phyloP scores from a whole-genome alignment of 2,888 invertebrate species.

The Xanthia togata region DNA sequence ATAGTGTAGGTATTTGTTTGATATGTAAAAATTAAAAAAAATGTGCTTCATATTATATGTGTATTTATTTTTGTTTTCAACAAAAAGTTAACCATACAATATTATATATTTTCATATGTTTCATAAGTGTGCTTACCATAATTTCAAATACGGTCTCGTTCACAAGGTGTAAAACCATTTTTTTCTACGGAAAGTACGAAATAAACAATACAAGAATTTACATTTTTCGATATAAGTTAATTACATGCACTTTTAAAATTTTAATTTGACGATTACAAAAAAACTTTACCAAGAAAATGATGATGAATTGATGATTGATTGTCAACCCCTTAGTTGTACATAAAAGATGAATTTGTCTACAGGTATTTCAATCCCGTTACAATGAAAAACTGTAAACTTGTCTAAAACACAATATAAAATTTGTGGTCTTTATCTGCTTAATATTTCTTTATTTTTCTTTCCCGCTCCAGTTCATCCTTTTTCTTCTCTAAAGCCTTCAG shows the following conservation, averaged over 20 bases:
- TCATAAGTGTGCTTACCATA: slow-evolving; percentile 22
- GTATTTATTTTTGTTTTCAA: slow-evolving; percentile 10
- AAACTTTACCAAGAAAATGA: slow-evolving; percentile 23
- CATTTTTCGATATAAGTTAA: slow-evolving; percentile 5
- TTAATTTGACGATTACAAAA: slow-evolving; percentile 31
- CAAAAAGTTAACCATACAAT: slow-evolving; percentile 12
- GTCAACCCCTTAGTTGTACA: slow-evolving; percentile 7
- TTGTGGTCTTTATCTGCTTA: slow-evolving; percentile 46
- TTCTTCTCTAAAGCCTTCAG: slow-evolving; percentile 79
- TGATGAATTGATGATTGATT: background rate
- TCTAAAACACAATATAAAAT: slow-evolving; percentile 19
- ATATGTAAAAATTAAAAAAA: no score
- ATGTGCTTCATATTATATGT: no score
- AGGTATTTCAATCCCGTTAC: slow-evolving; percentile 22
- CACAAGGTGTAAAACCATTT: slow-evolving; percentile 6
- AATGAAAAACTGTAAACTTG: slow-evolving; percentile 2
- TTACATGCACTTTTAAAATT: slow-evolving; percentile 9
- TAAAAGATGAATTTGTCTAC: background rate
- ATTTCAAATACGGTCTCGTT: slow-evolving; percentile 33
- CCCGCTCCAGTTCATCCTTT: slow-evolving; percentile 72
- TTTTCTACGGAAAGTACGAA: slow-evolving; percentile 21
- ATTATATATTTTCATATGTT: background rate
- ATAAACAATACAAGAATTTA: slow-evolving; percentile 19
- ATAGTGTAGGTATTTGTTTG: no score
- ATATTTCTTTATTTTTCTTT: slow-evolving; percentile 78